Base-by-base conservation (phyloP, 2,888 invertebrate genomes). In the Lacanobia wlatinum region DNA sequence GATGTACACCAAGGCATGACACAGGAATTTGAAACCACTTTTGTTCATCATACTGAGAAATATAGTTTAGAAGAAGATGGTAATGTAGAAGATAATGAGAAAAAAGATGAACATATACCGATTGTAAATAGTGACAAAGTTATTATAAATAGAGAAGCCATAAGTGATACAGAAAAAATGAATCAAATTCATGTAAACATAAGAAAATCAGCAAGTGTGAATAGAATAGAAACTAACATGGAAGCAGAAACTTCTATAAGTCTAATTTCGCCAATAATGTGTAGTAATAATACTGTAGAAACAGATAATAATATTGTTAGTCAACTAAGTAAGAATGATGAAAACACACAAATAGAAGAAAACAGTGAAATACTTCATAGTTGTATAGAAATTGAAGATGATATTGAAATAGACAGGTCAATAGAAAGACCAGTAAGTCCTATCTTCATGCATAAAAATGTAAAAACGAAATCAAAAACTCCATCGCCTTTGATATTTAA, bases 1-100 rank as follows among this genome's bases (percentile, higher is more conserved):
- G 81, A 90, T 46, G 71, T 67, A 5, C 80, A 91, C 40, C 84
- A 78, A 73, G 93, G 91, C 16, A 89, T 92, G 14, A 91, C 92
- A 9, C 90, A 94, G 76, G 94, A 94, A 78, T 94, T 94, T 88
- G 88, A 94, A 63, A 82, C 77, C 8, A 58, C 83, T 10, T 88
- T 88, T 61, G 66, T 64, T 67, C 82, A 86, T 16, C n/a, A 78
- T 16, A 66, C 79, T 3, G 78, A 78, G 16, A 66, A 59, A 52
- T 8, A 68, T 40, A 12, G 16, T 28, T 34, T 43, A 28, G 59
- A 28, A 21, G n/a, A 43, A 48, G 60, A 60, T 53, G 21, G 7
- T 16, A 62, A 56, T 23, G 7, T 50, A 14, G 40, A 59, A 28
- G 55, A 18, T 3, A 34, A 12, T 9, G 5, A 73, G 12, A 9